Conservation (phyloP, 1,140 invertebrate species). For the Temnothorax curvispinosus region DNA sequence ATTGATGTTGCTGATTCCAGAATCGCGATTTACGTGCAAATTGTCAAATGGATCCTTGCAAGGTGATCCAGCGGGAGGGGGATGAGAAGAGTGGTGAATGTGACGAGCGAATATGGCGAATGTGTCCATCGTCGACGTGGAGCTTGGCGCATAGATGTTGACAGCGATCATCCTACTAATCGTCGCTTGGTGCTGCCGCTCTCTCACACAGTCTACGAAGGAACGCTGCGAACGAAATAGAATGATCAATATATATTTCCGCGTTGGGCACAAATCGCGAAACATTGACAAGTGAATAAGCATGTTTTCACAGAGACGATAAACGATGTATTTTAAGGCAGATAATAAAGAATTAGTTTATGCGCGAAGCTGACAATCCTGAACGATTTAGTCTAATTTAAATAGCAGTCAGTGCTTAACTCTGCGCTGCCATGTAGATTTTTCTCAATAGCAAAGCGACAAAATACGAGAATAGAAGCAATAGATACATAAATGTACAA, state of each 20-base stretch:
- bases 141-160: slow-evolving; percentile 40
- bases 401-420: slow-evolving; percentile 13
- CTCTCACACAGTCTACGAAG: slow-evolving; percentile 90
- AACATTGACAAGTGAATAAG: slow-evolving; percentile 4
- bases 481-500: not conserved
- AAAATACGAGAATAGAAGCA: not conserved
- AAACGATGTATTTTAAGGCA: slow-evolving; percentile 17
- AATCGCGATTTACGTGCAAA: not conserved
- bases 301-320: not conserved
- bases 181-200: slow-evolving; percentile 68
- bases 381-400: slow-evolving; percentile 6
- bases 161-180: slow-evolving; percentile 54
- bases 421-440: not conserved
- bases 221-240: slow-evolving; percentile 87
- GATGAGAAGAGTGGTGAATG: slow-evolving; percentile 63
- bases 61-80: slow-evolving; percentile 26
- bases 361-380: slow-evolving; percentile 1
- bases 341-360: slow-evolving; percentile 53
- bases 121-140: slow-evolving; percentile 69
- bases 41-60: slow-evolving; percentile 21
- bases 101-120: slow-evolving; percentile 61
- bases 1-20: slow-evolving; percentile 4
- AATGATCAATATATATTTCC: not conserved
- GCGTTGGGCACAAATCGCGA: not conserved
- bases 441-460: slow-evolving; percentile 24